Conservation (phyloP, 2,113 vertebrate species). For the Percina caprodes region DNA sequence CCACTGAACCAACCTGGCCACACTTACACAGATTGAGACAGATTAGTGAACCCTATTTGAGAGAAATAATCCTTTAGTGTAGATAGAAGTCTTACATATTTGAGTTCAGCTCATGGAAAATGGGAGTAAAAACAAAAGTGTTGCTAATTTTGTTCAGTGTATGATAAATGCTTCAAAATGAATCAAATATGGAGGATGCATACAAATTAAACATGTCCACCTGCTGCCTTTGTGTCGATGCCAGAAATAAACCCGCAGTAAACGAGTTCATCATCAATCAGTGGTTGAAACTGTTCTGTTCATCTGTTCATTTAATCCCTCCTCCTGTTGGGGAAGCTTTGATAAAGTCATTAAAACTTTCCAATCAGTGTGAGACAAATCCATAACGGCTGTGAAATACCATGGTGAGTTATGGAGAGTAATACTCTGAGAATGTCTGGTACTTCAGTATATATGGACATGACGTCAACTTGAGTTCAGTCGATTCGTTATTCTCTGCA, state of each 20-base stretch:
- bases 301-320: conserved; percentile 5
- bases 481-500: not conserved
- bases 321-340: not conserved
- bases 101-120: no score
- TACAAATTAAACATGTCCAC: not conserved
- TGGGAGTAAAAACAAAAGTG: no score
- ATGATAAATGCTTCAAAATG: not conserved
- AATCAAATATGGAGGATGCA: not conserved
- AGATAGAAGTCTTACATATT: no score
- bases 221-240: conserved; percentile 2
- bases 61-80: no score
- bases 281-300: not conserved
- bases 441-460: no score
- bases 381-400: not conserved
- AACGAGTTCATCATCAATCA: not conserved
- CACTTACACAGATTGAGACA: no score
- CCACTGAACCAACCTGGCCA: no score
- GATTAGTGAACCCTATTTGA: no score
- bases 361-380: no score
- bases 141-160: no score
- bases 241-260: conserved; percentile 12
- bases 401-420: not conserved
- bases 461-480: not conserved
- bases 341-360: not conserved
- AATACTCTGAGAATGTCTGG: not conserved